Percentiles rank a stretch among this genome's conserved stretches.
Evolutionary conservation across 2,888 invertebrate species (phyloP).

Genomic region (Drosophila pseudotakahashii): DNA sequence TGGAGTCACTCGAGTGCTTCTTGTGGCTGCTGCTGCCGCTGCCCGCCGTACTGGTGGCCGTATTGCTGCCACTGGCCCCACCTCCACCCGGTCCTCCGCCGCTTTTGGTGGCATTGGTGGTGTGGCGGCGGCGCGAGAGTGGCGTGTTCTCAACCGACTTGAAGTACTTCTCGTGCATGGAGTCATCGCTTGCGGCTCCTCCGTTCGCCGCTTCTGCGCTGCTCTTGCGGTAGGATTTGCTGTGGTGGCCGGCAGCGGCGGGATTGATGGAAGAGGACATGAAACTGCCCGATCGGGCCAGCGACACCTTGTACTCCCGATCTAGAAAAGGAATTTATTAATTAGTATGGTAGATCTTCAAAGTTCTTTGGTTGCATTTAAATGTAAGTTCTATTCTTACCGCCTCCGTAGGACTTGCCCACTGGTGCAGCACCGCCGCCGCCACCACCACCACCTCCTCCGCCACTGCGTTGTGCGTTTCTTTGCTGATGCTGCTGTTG

Average conservation of each 20-base stretch:
- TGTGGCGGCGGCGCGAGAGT: slow-evolving; percentile 85
- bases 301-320: slow-evolving; percentile 79
- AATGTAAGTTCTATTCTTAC: slow-evolving; percentile 28
- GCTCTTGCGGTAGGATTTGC: slow-evolving; percentile 81
- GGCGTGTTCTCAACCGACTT: slow-evolving; percentile 90
- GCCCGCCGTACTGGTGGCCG: slow-evolving; percentile 70
- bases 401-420: slow-evolving; percentile 53
- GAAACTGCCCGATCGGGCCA: slow-evolving; percentile 84
- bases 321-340: slow-evolving; percentile 38
- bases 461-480: slow-evolving; percentile 82
- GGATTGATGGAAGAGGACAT: slow-evolving; percentile 83
- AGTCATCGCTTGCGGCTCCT: slow-evolving; percentile 89
- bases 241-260: slow-evolving; percentile 79
- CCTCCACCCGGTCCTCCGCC: slow-evolving; percentile 53
- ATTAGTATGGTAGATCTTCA: no score
- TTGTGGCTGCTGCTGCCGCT: slow-evolving; percentile 80
- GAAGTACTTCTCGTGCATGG: slow-evolving; percentile 93
- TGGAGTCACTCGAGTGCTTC: slow-evolving; percentile 86
- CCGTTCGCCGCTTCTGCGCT: slow-evolving; percentile 81
- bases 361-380: no score
- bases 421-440: slow-evolving; percentile 5
- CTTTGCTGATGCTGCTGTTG: slow-evolving; percentile 76
- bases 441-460: slow-evolving; percentile 22
- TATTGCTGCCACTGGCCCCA: slow-evolving; percentile 69
- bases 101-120: slow-evolving; percentile 75